Evolutionary conservation across 2,113 vertebrate species (phyloP), one percentile per base, ranked within the genome.

Genomic region (Triplophysa tibetana): DNA sequence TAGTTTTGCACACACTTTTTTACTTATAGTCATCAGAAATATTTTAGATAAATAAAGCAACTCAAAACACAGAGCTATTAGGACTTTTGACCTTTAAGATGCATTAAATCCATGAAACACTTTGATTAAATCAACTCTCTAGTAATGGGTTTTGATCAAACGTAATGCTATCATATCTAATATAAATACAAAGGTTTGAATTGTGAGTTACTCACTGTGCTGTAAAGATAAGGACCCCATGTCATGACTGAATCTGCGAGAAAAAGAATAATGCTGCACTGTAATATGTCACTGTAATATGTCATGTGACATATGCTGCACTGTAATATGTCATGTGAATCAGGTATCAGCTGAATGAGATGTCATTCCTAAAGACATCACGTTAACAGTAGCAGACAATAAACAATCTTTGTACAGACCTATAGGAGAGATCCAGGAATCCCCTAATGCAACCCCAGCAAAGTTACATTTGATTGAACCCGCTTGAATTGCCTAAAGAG

Each of bases 341-440:
- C 8, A 8, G 41, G 10, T 45, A 12, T 45, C 43, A 45, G 33
- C 33, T 45, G 8, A 45, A 45, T 38, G 33, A 38, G 33, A 38
- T 33, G n/a, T n/a, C n/a, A n/a, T n/a, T n/a, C n/a, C n/a, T 2
- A 9, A 43, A 43, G 6, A 9, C 10, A 43, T 45, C 43, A 45
- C 43, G 5, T 45, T 11, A 5, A 33, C 6, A 33, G 26, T 7
- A 33, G 33, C 0, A 33, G 4, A 33, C 33, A 33, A 10, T 26
- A 8, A 69, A 23, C n/a, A 60, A 1, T n/a, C 14, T 16, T 74
- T 43, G 33, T 82, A 89, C 93, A 5, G 82, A 99, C 97, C 96
- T 61, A 97, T 26, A 41, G 98, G 98, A 41, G 97, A 99, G 88
- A 99, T 99, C 98, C 98, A 99, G 0, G 97, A 96, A 86, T 99